Evolutionary conservation across 2,113 vertebrate genomes (phyloP).

Genomic region (Ramphastos sulfuratus): DNA sequence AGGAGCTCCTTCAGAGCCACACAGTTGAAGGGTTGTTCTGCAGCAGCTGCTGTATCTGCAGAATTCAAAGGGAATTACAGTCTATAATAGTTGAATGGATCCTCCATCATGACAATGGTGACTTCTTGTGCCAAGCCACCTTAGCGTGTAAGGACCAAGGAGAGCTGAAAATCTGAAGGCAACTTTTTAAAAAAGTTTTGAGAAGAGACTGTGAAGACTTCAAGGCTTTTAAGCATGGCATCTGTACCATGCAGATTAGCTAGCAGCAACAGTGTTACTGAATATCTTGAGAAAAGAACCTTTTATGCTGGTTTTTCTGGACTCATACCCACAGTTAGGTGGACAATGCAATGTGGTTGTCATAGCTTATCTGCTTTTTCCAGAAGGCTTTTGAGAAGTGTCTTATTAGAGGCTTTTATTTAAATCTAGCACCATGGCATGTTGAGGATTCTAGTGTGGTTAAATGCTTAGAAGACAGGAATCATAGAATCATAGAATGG

Average conservation of each 20-base stretch:
- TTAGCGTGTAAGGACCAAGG: neutral
- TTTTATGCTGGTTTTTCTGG: neutral
- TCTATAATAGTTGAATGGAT: neutral
- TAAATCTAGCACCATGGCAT: neutral
- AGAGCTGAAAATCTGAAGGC: neutral
- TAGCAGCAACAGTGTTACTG: neutral
- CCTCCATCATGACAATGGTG: neutral
- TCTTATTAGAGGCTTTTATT: neutral
- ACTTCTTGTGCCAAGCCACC: neutral
- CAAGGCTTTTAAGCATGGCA: neutral
- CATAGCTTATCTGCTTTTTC: neutral
- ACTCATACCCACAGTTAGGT: neutral
- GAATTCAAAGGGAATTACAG: neutral
- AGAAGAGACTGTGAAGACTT: neutral
- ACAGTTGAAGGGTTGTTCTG: neutral
- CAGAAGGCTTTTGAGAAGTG: neutral
- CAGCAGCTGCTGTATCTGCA: fast-evolving
- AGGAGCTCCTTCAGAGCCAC: neutral
- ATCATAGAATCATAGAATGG: no score
- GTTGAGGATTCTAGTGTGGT: neutral
- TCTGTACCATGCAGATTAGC: neutral
- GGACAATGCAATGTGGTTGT: neutral
- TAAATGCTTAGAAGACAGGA: neutral
- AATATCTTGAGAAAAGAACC: neutral
- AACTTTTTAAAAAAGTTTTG: neutral